These are phyloP conservation scores for Pogonomyrmex barbatus DNA, from an alignment of 1,140 invertebrate species.

Conservation along the genomic window DNA sequence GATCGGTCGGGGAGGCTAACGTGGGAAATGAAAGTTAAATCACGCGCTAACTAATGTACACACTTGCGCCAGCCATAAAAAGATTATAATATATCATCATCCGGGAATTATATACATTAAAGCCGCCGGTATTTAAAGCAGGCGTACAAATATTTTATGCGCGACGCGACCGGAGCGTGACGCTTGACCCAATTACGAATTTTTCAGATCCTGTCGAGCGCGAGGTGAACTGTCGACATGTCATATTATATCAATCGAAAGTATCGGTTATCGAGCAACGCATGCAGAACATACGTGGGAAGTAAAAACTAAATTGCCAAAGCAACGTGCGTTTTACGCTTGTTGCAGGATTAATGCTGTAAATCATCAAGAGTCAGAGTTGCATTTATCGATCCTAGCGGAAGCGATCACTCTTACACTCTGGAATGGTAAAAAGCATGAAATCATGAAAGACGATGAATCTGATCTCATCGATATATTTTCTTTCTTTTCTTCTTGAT, in stretches of 20 bases:
- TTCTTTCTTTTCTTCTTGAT: neutral
- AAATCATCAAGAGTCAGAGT: slow-evolving; percentile 24
- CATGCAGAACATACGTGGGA: slow-evolving; percentile 13
- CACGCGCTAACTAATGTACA: slow-evolving; percentile 63
- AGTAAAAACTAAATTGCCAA: slow-evolving; percentile 36
- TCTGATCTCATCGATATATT: slow-evolving; percentile 10
- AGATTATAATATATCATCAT: slow-evolving; percentile 57
- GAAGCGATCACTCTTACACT: slow-evolving; percentile 36
- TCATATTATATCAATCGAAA: slow-evolving; percentile 18
- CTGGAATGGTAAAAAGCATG: slow-evolving; percentile 20
- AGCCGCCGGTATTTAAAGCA: slow-evolving; percentile 53
- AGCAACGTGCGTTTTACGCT: slow-evolving; percentile 5
- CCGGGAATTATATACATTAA: slow-evolving; percentile 56
- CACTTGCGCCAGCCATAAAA: slow-evolving; percentile 36
- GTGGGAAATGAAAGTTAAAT: slow-evolving; percentile 65
- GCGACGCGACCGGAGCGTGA: slow-evolving; percentile 26
- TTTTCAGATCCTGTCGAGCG: slow-evolving; percentile 17
- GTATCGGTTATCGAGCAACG: slow-evolving; percentile 21
- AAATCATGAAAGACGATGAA: slow-evolving; percentile 18
- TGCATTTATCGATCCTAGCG: slow-evolving; percentile 23
- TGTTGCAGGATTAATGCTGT: slow-evolving; percentile 20
- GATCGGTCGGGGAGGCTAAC: slow-evolving; percentile 49
- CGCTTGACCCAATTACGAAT: slow-evolving; percentile 51
- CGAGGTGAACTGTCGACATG: neutral
- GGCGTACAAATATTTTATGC: slow-evolving; percentile 48